A percentile compares a stretch with the other conserved stretches of the same genome.
Evolutionary conservation across 2,113 vertebrate species (phyloP).

Genomic region (Mustelus asterias): DNA sequence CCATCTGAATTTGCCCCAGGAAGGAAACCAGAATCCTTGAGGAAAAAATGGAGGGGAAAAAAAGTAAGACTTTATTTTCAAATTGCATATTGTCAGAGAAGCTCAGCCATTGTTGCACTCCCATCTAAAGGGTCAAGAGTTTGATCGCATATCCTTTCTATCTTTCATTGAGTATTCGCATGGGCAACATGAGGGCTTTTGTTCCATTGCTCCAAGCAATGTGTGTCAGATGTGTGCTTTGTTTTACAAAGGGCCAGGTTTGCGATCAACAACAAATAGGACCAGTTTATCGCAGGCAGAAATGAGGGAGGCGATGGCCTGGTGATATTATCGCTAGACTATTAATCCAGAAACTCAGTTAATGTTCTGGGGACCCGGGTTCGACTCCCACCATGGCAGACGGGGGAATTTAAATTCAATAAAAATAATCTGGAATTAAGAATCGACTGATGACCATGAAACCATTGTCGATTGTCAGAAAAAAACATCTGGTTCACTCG

Average conservation of each 20-base stretch:
- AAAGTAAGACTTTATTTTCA: neutral
- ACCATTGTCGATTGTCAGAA: too few relatives aligned
- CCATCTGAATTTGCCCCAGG: neutral
- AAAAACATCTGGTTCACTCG: too few relatives aligned
- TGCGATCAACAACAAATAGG: neutral
- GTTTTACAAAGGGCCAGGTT: neutral
- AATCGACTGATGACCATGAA: too few relatives aligned
- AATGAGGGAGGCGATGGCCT: too few relatives aligned
- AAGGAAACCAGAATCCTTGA: neutral
- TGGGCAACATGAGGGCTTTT: neutral
- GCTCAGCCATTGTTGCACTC: neutral
- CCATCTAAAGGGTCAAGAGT: neutral
- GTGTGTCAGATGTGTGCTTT: neutral
- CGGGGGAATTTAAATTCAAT: too few relatives aligned
- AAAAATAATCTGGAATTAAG: too few relatives aligned
- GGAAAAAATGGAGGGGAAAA: neutral
- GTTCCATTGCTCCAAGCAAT: neutral
- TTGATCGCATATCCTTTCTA: too few relatives aligned
- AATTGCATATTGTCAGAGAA: neutral
- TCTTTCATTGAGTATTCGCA: too few relatives aligned
- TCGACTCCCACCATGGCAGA: too few relatives aligned
- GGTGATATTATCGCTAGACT: too few relatives aligned
- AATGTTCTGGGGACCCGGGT: too few relatives aligned
- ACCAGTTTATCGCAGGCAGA: neutral
- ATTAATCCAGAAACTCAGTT: too few relatives aligned